Base-by-base conservation (phyloP, 2,888 invertebrate species). In the Drosophila cracens region DNA sequence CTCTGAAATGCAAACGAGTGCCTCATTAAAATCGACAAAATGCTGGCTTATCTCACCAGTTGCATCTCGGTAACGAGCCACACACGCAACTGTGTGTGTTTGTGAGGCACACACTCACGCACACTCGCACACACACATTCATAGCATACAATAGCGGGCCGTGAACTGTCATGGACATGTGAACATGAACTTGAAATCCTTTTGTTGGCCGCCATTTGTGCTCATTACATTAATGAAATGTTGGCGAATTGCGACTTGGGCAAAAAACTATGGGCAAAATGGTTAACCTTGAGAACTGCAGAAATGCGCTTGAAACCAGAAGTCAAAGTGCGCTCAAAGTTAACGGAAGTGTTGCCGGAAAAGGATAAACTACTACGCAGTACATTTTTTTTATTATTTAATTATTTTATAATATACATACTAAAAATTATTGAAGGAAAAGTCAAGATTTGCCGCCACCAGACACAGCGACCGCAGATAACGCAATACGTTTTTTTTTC, bases 91-190 rank as follows among this genome's bases (percentile, higher is more conserved):
- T n/a, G 51, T 56, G 62, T 49, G 36, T 57, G 46, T 57, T 52
- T 34, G 8, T 8, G 13, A 34, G n/a, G 29, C 31, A 52, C 38
- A 48, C 40, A 49, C 48, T 40, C 18, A 5, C 1, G 21, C 7
- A 21, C 21, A 29, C 34, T 43, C 48, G 40, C 48, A n/a, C 52
- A 36, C 21, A 36, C 25, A 54, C 33, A 51, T 62, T 69, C 21
- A 33, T 85, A 85, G 90, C 90, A 89, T 88, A 89, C 84, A 84
- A 84, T 58, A 71, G 75, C 63, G 86, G 73, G 83, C 81, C 48
- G 33, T 31, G 69, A 54, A 46, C 59, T 82, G 77, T 75, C 81
- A 68, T 60, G 74, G 65, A 76, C 70, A 58, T 79, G 89, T 25
- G 70, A 74, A 79, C 66, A 70, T 83, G 81, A 81, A 81, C 77